Evolutionary conservation across 1,140 invertebrate species (phyloP).

Genomic region (Bilobella aurantiaca): DNA sequence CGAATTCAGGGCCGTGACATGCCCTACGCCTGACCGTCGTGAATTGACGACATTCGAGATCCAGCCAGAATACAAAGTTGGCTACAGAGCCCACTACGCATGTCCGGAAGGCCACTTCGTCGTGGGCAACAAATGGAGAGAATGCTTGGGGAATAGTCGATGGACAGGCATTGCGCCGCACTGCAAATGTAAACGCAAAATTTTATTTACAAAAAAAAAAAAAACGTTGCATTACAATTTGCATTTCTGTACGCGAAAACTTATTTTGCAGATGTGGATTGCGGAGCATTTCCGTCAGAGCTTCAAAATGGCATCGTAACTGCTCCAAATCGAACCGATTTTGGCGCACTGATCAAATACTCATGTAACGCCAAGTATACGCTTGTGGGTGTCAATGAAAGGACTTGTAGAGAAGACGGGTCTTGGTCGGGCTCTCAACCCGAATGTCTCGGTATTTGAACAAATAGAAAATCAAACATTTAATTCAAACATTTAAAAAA

Average conservation of each 20-base stretch:
- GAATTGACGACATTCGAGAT: constrained; percentile 38
- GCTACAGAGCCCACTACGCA: constrained; percentile 57
- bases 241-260: neutral
- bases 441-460: neutral
- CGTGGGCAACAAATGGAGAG: constrained; percentile 56
- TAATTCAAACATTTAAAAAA: no score
- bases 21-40: constrained; percentile 58
- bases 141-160: constrained; percentile 60
- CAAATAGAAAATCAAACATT: no score
- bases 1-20: constrained; percentile 39
- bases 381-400: constrained; percentile 52
- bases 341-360: constrained; percentile 63
- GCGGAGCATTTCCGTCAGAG: constrained; percentile 52
- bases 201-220: constrained; percentile 12
- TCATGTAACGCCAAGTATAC: constrained; percentile 74
- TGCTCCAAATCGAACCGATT: constrained; percentile 57
- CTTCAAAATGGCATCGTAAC: constrained; percentile 63
- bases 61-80: constrained; percentile 49
- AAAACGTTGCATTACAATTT: no score
- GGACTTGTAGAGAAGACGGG: constrained; percentile 66
- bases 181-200: constrained; percentile 65
- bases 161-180: constrained; percentile 67
- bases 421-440: constrained; percentile 56
- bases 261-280: constrained; percentile 61
- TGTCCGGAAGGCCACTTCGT: constrained; percentile 76